phyloP scores from a whole-genome alignment of 1,140 invertebrate genomes.

The Amphibalanus amphitrite region DNA sequence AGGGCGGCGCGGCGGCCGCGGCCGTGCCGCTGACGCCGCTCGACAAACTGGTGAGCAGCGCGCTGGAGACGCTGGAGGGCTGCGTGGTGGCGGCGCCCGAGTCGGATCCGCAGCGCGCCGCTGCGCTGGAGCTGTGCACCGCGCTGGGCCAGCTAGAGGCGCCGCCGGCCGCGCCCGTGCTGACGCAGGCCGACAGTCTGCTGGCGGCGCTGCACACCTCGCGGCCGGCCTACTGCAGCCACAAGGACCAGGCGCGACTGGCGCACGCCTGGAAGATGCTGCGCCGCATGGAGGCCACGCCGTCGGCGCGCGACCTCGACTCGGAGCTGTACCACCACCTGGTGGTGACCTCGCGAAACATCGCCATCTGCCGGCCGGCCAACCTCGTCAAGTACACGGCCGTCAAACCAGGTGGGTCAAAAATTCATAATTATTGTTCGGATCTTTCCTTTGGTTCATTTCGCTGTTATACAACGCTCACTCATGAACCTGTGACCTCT shows the following conservation, averaged over 20 bases:
- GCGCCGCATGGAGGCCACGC: slow-evolving; percentile 37
- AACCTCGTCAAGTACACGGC: slow-evolving; percentile 65
- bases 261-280: slow-evolving; percentile 45
- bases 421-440: slow-evolving; percentile 2
- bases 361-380: slow-evolving; percentile 62
- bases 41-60: slow-evolving; percentile 46
- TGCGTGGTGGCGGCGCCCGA: slow-evolving; percentile 32
- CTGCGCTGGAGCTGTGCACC: slow-evolving; percentile 53
- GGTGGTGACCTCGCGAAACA: slow-evolving; percentile 60
- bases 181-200: slow-evolving; percentile 36
- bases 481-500: no score
- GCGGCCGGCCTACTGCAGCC: slow-evolving; percentile 56
- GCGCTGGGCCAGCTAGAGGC: slow-evolving; percentile 64
- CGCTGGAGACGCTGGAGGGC: slow-evolving; percentile 56
- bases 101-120: slow-evolving; percentile 27
- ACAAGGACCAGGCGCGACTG: slow-evolving; percentile 37
- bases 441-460: no score
- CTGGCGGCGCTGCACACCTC: slow-evolving; percentile 58
- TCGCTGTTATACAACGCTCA: no score
- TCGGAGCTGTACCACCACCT: slow-evolving; percentile 80
- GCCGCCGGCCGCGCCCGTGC: slow-evolving; percentile 48
- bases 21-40: slow-evolving; percentile 30
- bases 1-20: slow-evolving; percentile 3
- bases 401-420: slow-evolving; percentile 17
- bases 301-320: slow-evolving; percentile 47